These are phyloP conservation scores for Hydrolagus colliei DNA, from an alignment of 2,797 vertebrate genomes.

Conservation along the genomic window DNA sequence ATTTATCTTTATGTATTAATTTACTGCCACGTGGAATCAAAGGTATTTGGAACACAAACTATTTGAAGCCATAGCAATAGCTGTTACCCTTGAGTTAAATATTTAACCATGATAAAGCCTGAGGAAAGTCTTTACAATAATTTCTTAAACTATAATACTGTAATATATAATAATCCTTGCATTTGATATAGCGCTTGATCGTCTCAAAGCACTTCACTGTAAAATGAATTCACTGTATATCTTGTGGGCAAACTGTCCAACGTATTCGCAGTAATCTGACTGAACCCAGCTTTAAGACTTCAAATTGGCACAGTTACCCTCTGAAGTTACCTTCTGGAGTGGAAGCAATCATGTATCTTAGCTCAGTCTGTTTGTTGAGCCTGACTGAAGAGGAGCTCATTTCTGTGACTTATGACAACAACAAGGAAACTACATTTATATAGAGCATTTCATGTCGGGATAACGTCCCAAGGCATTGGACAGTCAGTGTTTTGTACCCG, in stretches of 20 bases:
- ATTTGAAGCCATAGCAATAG: not conserved
- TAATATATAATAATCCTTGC: too few species aligned
- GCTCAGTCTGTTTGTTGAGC: not conserved
- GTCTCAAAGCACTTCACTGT: too few species aligned
- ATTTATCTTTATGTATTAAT: too few species aligned
- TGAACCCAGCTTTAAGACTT: not conserved
- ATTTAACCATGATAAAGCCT: not conserved
- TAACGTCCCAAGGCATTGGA: too few species aligned
- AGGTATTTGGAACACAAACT: too few species aligned
- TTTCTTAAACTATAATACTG: too few species aligned
- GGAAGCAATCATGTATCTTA: not conserved
- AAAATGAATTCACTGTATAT: too few species aligned
- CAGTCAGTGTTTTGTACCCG: too few species aligned
- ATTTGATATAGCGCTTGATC: too few species aligned
- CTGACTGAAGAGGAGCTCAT: not conserved
- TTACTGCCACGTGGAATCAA: too few species aligned
- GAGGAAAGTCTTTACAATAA: not conserved
- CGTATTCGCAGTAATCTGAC: not conserved
- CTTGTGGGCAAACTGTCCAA: not conserved
- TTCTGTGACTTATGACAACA: not conserved
- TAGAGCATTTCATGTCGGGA: too few species aligned
- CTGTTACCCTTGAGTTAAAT: not conserved
- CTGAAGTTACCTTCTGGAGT: not conserved
- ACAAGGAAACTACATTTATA: too few species aligned
- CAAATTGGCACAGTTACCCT: not conserved